Evolutionary conservation across 2,797 vertebrate genomes (phyloP).

Genomic region (Pempheris klunzingeri): DNA sequence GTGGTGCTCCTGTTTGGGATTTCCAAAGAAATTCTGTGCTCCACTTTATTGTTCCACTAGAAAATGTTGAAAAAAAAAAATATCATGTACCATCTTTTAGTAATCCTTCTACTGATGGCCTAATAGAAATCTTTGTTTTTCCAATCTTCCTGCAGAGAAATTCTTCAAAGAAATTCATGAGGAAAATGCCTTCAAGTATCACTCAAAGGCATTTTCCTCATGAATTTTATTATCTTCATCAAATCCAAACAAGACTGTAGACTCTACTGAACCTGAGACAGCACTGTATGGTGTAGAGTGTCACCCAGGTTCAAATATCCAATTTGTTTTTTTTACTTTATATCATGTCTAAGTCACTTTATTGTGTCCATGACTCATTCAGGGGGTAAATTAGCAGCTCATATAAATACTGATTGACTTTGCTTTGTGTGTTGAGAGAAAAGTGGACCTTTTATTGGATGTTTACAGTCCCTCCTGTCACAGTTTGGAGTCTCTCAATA

Average conservation of each 20-base stretch:
- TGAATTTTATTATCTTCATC: conserved; percentile 65
- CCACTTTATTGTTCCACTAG: conserved; percentile 3
- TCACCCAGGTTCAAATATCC: background rate
- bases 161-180: conserved; percentile 60
- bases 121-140: conserved; percentile 36
- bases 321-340: background rate
- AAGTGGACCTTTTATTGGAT: background rate
- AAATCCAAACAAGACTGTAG: conserved; percentile 34
- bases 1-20: background rate
- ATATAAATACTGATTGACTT: conserved; percentile 7
- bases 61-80: conserved; percentile 4
- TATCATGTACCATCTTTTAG: conserved; percentile 7
- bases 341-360: background rate
- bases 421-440: background rate
- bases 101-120: background rate
- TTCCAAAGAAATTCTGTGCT: background rate
- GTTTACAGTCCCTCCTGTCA: background rate
- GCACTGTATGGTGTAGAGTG: background rate
- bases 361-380: conserved; percentile 13
- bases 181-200: conserved; percentile 55
- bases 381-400: conserved; percentile 9
- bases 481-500: background rate
- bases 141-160: conserved; percentile 34
- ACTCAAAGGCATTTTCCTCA: conserved; percentile 52
- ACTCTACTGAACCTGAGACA: conserved; percentile 12